Base-by-base conservation (phyloP, 1,140 invertebrate genomes). In the Drosophila mauritiana region DNA sequence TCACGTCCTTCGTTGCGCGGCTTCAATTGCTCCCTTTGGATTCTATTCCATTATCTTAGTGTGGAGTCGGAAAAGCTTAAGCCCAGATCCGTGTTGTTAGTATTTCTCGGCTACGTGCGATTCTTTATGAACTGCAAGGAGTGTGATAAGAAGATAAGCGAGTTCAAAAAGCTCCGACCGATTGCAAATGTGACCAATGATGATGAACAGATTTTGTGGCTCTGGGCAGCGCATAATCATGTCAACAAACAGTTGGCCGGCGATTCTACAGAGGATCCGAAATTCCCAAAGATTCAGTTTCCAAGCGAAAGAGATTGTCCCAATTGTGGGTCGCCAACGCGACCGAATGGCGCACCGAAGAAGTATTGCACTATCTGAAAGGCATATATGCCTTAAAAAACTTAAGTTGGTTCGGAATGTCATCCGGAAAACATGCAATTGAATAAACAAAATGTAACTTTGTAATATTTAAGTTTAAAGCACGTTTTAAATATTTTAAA, bases 151-250 rank as follows among this genome's bases (percentile, higher is more conserved):
- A 31, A 34, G 8, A 8, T 51, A 5, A 15, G 4, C 7, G 7
- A 51, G 25, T 51, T 51, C n/a, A n/a, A 51, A 10, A 17, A 15
- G 10, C 7, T 31, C 4, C 27, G n/a, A 11, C 27, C 48, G 12
- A 3, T 51, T 11, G 4, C 7, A 10, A 3, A 51, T 10, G 10
- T 51, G 4, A 34, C 3, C 4, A 5, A 17, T 0, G 1, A 34
- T 10, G 27, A 51, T 10, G 13, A 15, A 2, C n/a, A 52, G 17
- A 94, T 99, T 3, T 77, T 99, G 10, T 99, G 98, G 97, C 92
- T 99, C 2, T 99, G 98, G 98, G 93, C 93, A 72, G 96, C 97
- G 3, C 98, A 99, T 88, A 99, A 99, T 92, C 95, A 96, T 91
- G 97, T 98, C 0, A 99, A 99, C 91, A 93, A 95, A 62, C 94